Conservation (phyloP, 2,888 invertebrate species). For the Himalopsyche kuldschensis region DNA sequence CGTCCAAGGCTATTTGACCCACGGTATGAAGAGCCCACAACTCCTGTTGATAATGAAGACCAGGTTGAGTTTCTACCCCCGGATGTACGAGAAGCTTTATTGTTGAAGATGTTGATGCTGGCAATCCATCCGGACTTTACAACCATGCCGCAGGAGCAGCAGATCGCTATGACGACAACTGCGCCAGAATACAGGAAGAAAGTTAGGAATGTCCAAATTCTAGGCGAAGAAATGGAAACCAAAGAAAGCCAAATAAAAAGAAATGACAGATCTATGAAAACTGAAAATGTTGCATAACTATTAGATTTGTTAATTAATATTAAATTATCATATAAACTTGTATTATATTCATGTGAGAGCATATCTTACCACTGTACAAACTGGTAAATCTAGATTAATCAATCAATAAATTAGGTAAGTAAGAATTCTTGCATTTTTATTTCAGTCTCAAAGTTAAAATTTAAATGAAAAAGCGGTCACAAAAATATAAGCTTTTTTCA, state of each 20-base stretch:
- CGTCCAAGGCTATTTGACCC: conserved; percentile 43
- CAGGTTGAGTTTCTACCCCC: conserved; percentile 67
- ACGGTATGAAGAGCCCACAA: conserved; percentile 51
- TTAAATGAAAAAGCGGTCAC: too few species aligned
- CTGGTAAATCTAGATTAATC: conserved; percentile 22
- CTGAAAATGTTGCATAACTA: conserved; percentile 1
- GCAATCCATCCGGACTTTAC: conserved; percentile 67
- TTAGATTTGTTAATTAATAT: background rate
- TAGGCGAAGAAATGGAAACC: conserved; percentile 63
- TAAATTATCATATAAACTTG: background rate
- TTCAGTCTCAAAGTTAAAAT: background rate
- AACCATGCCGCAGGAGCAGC: conserved; percentile 12
- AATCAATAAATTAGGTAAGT: conserved; percentile 36
- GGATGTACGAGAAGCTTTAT: conserved; percentile 70
- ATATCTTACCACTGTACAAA: conserved; percentile 26
- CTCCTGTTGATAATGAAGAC: conserved; percentile 52
- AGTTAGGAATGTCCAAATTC: conserved; percentile 71
- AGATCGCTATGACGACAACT: conserved; percentile 53
- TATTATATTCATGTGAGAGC: conserved; percentile 4
- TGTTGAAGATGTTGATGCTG: conserved; percentile 71
- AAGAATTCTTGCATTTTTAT: conserved; percentile 18
- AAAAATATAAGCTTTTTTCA: too few species aligned
- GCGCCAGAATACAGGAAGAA: conserved; percentile 55
- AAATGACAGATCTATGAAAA: conserved; percentile 6
- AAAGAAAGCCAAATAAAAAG: conserved; percentile 48